Conservation (phyloP, 2,797 vertebrate genomes). For the Vultur gryphus region DNA sequence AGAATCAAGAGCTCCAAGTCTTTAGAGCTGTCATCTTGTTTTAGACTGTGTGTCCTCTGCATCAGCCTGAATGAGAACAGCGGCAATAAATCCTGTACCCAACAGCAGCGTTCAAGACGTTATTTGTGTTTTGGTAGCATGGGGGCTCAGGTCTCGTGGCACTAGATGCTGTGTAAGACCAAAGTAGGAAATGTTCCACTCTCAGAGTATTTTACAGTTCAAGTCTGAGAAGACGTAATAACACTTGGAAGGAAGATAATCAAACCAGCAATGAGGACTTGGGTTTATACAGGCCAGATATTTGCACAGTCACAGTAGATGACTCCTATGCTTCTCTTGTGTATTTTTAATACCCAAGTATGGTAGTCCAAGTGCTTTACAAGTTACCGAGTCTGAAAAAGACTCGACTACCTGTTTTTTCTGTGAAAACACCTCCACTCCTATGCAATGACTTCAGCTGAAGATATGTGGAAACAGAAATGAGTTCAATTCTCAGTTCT, state of each 20-base stretch:
- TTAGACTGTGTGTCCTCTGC: neutral
- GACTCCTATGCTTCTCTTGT: neutral
- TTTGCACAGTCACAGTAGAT: neutral
- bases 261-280: neutral
- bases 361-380: neutral
- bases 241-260: constrained; percentile 10
- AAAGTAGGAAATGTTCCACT: constrained; percentile 32
- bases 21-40: neutral
- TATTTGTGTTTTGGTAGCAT: neutral
- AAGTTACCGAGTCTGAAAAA: neutral
- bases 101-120: neutral
- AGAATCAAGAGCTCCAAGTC: neutral
- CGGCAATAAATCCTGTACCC: neutral
- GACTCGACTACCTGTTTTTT: neutral
- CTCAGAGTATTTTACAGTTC: neutral
- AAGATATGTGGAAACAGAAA: neutral
- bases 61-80: neutral
- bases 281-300: neutral
- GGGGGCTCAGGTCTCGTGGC: rapidly evolving
- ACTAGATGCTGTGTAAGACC: neutral
- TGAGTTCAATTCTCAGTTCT: neutral
- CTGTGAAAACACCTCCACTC: neutral
- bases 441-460: neutral
- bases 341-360: neutral
- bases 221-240: neutral